These are phyloP conservation scores for Leptinotarsa defecta DNA, from an alignment of 1,140 invertebrate genomes.

Conservation along the genomic window DNA sequence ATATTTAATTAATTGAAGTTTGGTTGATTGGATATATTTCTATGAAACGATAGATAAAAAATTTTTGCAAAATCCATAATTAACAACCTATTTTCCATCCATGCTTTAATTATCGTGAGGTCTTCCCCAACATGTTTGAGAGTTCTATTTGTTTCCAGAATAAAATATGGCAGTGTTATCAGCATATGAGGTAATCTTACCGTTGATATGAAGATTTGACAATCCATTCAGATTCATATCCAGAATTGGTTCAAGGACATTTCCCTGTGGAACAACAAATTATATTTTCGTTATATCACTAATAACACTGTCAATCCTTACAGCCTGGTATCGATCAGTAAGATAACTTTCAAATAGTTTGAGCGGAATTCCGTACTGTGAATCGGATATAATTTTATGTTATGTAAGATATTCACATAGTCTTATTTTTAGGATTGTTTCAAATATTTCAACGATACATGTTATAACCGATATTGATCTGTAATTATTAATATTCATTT, in stretches of 20 bases:
- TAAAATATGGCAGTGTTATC: neutral
- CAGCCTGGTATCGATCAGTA: neutral
- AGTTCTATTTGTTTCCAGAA: neutral
- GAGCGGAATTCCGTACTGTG: slow-evolving; percentile 27
- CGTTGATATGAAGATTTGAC: neutral
- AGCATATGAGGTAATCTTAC: too few species aligned
- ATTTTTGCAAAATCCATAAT: too few species aligned
- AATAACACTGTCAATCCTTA: neutral
- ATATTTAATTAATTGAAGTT: neutral
- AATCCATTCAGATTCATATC: neutral
- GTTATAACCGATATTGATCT: too few species aligned
- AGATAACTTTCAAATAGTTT: neutral
- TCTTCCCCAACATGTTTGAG: too few species aligned
- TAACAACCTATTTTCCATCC: too few species aligned
- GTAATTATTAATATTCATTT: neutral
- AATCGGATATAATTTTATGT: slow-evolving; percentile 34
- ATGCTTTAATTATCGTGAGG: too few species aligned
- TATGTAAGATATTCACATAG: slow-evolving; percentile 30
- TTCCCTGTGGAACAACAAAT: slow-evolving; percentile 13
- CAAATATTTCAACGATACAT: slow-evolving; percentile 35
- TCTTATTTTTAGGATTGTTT: slow-evolving; percentile 34
- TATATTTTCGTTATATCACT: neutral
- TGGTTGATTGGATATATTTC: too few species aligned
- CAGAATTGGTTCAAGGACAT: neutral
- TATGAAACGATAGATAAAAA: too few species aligned